Percentiles rank a stretch among this genome's conserved stretches.
These are phyloP conservation scores for Theristicus caerulescens DNA, from an alignment of 2,113 vertebrate genomes.

Conservation along the genomic window DNA sequence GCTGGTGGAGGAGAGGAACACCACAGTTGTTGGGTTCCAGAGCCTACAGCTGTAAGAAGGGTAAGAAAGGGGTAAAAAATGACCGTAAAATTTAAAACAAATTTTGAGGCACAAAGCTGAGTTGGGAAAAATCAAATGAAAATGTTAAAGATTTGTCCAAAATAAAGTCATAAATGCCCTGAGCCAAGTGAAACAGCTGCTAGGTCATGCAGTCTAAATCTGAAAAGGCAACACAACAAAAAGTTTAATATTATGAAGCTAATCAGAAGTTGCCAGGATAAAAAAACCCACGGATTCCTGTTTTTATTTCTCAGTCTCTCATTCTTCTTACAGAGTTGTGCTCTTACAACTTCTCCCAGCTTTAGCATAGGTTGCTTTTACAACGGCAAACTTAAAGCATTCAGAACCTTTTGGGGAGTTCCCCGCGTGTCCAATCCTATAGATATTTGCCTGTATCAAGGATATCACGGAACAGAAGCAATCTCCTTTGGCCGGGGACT, in stretches of 20 bases:
- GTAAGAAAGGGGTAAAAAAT: neutral
- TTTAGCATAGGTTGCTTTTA: neutral
- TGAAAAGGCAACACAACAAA: constrained; percentile 59
- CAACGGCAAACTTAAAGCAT: neutral
- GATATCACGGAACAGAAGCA: neutral
- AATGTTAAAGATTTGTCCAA: constrained; percentile 78
- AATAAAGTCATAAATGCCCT: constrained; percentile 80
- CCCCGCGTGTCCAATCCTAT: neutral
- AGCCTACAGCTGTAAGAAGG: constrained; percentile 69
- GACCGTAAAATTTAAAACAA: constrained; percentile 83
- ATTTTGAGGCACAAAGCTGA: constrained; percentile 71
- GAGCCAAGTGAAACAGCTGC: constrained; percentile 81
- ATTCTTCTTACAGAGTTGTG: neutral
- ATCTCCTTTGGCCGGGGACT: neutral
- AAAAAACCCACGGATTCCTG: neutral
- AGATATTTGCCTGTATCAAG: neutral
- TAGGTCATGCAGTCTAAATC: constrained; percentile 67
- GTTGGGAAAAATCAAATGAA: constrained; percentile 79
- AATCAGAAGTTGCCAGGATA: constrained; percentile 41
- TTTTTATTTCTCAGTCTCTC: neutral
- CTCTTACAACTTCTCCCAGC: neutral
- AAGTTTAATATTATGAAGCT: constrained; percentile 55
- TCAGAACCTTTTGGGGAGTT: neutral
- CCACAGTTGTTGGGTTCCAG: constrained; percentile 61
- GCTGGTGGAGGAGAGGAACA: constrained; percentile 20